Evolutionary conservation across 2,797 vertebrate genomes (phyloP).

Genomic region (Neoniphon sammara): DNA sequence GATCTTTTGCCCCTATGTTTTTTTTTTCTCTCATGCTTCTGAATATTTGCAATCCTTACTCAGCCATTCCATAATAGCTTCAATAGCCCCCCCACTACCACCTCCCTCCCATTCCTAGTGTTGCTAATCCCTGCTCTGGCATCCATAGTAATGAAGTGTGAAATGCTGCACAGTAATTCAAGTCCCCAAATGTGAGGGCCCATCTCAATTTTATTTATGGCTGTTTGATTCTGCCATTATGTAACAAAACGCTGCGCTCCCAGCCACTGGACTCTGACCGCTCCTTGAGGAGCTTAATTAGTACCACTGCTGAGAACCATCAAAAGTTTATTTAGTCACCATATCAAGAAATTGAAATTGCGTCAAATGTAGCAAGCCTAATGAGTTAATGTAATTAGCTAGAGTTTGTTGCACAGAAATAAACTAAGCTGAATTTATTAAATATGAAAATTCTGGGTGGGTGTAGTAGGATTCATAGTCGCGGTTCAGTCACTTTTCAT

Average conservation of each 20-base stretch:
- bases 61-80: conserved; percentile 13
- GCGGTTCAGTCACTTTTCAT: conserved; percentile 2
- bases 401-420: conserved; percentile 3
- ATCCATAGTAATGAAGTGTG: conserved; percentile 66
- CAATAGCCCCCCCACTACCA: background rate
- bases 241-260: background rate
- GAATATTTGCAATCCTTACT: background rate
- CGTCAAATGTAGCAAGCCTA: background rate
- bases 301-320: background rate
- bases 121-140: conserved; percentile 51
- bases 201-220: conserved; percentile 49
- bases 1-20: background rate
- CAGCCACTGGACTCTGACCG: background rate
- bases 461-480: background rate
- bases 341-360: background rate
- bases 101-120: conserved; percentile 13
- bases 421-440: background rate
- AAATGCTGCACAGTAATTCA: conserved; percentile 62
- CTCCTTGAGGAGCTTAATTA: background rate
- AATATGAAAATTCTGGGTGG: background rate
- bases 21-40: conserved; percentile 2
- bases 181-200: conserved; percentile 46
- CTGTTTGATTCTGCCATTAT: conserved; percentile 35
- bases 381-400: conserved; percentile 29
- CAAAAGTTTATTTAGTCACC: conserved; percentile 23